Evolutionary conservation across 2,797 vertebrate genomes (phyloP), one percentile per base, ranked within the genome.

Genomic region (Chiloscyllium punctatum): DNA sequence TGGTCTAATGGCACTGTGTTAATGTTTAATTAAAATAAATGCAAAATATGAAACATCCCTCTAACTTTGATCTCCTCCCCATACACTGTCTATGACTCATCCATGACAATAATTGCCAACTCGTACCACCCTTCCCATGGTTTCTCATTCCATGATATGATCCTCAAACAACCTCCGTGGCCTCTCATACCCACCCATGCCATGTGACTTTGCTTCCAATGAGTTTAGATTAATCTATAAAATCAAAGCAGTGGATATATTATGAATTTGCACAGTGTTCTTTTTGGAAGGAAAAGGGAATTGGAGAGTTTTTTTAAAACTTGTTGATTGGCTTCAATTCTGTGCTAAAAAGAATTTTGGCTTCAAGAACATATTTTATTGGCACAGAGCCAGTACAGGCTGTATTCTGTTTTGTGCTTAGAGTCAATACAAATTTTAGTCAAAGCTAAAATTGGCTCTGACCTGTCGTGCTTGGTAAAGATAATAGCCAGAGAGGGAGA

Each of bases 381-480:
- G 51, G 27, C 37, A 74, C 27, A 21, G 13, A 33, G 27, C 69
- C 69, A 95, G 77, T 95, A 33, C 27, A 77, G 13, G 53, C 53
- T 51, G 48, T 68, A 94, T 33, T 94, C 71, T 51, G 30, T 53
- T 95, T 95, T 72, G 68, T 77, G 21, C 42, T 42, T 77, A 74
- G 42, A 51, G 71, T 74, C 42, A 53, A 72, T 37, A 53, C 94
- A 95, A 95, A 77, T 74, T 95, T 57, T 51, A 74, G 27, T 95
- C 51, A 77, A 77, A 95, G 42, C 71, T 33, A 53, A 95, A 95
- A 95, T 74, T 77, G 94, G 69, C 27, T 95, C 13, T 71, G 53
- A 74, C 51, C 25, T 33, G 27, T 74, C 69, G 42, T 53, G 23
- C 68, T 95, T 95, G 21, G 51, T 74, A 95, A 74, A 95, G 71